Evolutionary conservation across 2,113 vertebrate genomes (phyloP).

Genomic region (Percina caprodes): DNA sequence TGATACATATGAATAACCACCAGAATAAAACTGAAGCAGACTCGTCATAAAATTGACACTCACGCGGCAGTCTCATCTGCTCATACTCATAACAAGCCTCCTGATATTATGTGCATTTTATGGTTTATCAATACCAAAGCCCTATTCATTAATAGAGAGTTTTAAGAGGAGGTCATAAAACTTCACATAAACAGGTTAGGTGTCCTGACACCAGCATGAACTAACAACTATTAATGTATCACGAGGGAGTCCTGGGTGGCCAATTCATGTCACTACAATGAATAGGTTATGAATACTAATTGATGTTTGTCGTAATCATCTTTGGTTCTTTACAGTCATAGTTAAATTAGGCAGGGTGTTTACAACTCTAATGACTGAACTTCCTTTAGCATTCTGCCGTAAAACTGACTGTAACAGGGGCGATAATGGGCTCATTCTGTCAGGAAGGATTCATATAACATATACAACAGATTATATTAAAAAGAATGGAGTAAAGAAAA

Average conservation of each 20-base stretch:
- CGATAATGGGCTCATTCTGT: background rate
- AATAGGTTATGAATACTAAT: constrained; percentile 64
- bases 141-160: constrained; percentile 51
- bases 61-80: constrained; percentile 3
- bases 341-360: constrained; percentile 37
- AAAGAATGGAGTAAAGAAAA: background rate
- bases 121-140: constrained; percentile 49
- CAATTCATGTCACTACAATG: constrained; percentile 50
- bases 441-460: background rate
- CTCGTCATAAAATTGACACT: constrained; percentile 16
- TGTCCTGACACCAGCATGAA: constrained; percentile 56
- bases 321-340: constrained; percentile 17
- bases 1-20: constrained; percentile 35
- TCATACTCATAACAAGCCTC: constrained; percentile 28
- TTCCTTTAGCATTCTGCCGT: background rate
- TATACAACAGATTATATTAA: background rate
- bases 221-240: constrained; percentile 58
- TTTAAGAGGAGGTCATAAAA: constrained; percentile 58
- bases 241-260: constrained; percentile 24
- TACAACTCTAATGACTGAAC: background rate
- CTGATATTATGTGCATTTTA: constrained; percentile 36
- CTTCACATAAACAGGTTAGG: constrained; percentile 40
- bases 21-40: constrained; percentile 28
- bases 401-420: background rate
- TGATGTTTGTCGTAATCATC: constrained; percentile 36